Evolutionary conservation across 1,140 invertebrate genomes (phyloP), one percentile per base, ranked within the genome.

Genomic region (Spodoptera litura): DNA sequence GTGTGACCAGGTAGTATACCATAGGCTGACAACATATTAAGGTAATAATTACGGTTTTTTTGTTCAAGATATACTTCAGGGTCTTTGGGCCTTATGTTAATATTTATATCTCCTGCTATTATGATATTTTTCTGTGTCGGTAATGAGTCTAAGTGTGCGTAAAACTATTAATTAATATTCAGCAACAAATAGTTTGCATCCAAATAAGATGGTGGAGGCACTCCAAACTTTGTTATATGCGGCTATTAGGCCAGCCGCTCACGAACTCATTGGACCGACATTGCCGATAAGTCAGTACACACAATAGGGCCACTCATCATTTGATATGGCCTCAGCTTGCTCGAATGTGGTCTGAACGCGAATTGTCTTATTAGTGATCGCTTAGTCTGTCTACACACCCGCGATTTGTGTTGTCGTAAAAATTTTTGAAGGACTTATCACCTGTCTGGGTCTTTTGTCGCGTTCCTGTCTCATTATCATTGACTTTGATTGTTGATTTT

Each of bases 281-380:
- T 81, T 83, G 81, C 81, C 83, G 70, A 89, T 88, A 88, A 88
- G 86, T 89, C 86, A 87, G 66, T 2, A 58, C 77, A 58, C 77
- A 92, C 90, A 92, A 92, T 92, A 87, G 88, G 79, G 80, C 78
- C 81, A 87, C 82, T 85, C 85, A 85, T 85, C 87, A 91, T 91
- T 91, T 91, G 87, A 86, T 88, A 89, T 90, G 90, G 89, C 89
- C 90, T 91, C 90, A 81, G 84, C 83, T 80, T 62, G 20, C 27
- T 52, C 15, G 49, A 82, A 75, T 80, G 80, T 81, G 89, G 35
- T 11, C 27, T 87, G 91, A 89, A 90, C 88, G 78, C 85, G 88
- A 93, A 93, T 92, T 83, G 85, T 87, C 88, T 89, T 83, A 93
- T 93, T 93, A 93, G 85, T 87, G 66, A 81, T 66, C 81, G 53